phyloP scores from a whole-genome alignment of 2,113 vertebrate species.

The Arvicanthis niloticus region DNA sequence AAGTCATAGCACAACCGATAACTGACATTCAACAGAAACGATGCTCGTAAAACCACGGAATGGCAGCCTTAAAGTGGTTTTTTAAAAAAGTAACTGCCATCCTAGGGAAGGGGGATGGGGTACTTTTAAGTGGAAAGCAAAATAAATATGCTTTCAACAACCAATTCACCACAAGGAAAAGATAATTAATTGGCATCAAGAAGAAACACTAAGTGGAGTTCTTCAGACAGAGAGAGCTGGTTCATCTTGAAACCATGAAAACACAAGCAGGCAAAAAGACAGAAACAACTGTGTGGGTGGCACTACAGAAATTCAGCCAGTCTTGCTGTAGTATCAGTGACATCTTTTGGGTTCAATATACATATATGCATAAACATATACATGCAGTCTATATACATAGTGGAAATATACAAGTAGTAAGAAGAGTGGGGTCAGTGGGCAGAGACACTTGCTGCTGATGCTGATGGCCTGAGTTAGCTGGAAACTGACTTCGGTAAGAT shows the following conservation, averaged over 20 bases:
- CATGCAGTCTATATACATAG: not conserved
- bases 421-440: not conserved
- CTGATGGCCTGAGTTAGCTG: not conserved
- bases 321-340: not conserved
- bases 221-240: conserved; percentile 9
- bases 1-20: not conserved
- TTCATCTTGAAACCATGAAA: not conserved
- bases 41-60: not conserved
- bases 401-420: not conserved
- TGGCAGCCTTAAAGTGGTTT: not conserved
- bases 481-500: no score
- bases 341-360: not conserved
- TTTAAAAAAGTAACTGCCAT: not conserved
- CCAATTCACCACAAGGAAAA: conserved; percentile 28
- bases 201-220: conserved; percentile 30
- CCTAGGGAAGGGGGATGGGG: not conserved
- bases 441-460: not conserved
- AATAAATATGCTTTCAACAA: conserved; percentile 47
- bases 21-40: not conserved
- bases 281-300: not conserved
- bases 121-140: not conserved
- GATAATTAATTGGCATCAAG: conserved; percentile 4
- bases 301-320: not conserved
- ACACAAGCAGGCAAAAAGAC: not conserved
- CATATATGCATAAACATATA: no score